Evolutionary conservation across 2,888 invertebrate species (phyloP).

Genomic region (Tetheella fluctuosa): DNA sequence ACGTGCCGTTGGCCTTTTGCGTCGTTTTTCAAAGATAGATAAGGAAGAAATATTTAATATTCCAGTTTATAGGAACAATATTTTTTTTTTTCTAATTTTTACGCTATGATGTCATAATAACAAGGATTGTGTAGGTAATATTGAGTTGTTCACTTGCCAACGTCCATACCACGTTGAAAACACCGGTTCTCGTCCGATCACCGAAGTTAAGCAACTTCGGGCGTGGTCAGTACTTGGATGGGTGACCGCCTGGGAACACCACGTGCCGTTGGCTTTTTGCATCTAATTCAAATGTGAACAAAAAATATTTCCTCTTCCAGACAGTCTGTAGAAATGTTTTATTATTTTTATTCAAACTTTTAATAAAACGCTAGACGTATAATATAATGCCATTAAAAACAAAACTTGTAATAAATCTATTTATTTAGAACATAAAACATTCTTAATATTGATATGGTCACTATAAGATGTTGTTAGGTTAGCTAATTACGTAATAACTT

Average conservation of each 20-base stretch:
- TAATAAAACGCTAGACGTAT: no score
- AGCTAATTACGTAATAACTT: no score
- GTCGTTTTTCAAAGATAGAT: no score
- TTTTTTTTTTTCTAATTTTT: neutral
- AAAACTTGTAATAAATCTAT: no score
- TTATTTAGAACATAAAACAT: no score
- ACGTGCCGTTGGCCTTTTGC: constrained; percentile 67
- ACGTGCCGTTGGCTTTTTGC: constrained; percentile 68
- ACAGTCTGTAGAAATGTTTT: no score
- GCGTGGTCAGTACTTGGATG: constrained; percentile 80
- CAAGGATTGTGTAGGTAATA: neutral
- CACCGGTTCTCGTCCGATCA: constrained; percentile 82
- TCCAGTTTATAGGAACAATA: neutral
- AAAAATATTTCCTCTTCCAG: no score
- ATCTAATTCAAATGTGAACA: neutral
- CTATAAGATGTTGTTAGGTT: no score
- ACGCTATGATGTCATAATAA: neutral
- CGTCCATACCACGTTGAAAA: constrained; percentile 76
- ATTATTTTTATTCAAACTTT: no score
- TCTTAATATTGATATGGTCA: no score
- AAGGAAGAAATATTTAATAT: no score
- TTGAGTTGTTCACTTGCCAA: constrained; percentile 32
- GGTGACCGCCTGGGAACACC: constrained; percentile 79
- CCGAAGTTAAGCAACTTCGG: constrained; percentile 81
- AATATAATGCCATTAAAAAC: no score